Percentiles rank a stretch among this genome's conserved stretches.
Evolutionary conservation across 2,797 vertebrate species (phyloP).

Genomic region (Rhinatrema bivittatum): DNA sequence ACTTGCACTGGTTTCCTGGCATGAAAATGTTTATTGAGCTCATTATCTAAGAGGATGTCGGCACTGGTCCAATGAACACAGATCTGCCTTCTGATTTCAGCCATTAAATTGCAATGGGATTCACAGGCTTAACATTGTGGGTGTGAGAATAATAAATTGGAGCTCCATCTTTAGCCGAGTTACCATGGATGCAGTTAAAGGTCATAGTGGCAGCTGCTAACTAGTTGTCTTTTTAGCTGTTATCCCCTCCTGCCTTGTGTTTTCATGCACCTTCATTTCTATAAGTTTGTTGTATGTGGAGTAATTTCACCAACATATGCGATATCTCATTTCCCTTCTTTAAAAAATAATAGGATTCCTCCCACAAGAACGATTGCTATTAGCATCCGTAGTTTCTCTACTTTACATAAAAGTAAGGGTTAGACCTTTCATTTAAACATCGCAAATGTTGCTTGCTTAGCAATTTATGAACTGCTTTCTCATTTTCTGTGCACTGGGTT

Average conservation of each 20-base stretch:
- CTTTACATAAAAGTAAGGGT: conserved; percentile 12
- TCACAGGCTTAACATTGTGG: conserved; percentile 71
- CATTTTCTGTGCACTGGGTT: conserved; percentile 29
- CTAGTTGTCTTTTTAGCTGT: conserved; percentile 75
- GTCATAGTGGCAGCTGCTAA: conserved; percentile 83
- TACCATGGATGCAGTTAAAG: conserved; percentile 85
- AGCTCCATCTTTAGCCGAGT: conserved; percentile 74
- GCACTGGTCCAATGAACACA: conserved; percentile 88
- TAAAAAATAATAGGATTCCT: conserved; percentile 2
- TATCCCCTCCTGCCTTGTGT: conserved; percentile 40
- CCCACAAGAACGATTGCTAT: conserved; percentile 17
- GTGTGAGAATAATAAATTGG: conserved; percentile 76
- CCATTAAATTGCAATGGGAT: conserved; percentile 76
- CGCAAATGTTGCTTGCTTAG: conserved; percentile 13
- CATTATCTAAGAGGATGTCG: conserved; percentile 94
- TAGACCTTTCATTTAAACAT: conserved; percentile 17
- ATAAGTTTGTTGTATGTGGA: conserved; percentile 19
- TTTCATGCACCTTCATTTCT: conserved; percentile 45
- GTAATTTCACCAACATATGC: conserved; percentile 28
- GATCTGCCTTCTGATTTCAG: conserved; percentile 79
- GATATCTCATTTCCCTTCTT: conserved; percentile 19
- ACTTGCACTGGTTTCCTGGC: conserved; percentile 82
- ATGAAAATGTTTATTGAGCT: conserved; percentile 95
- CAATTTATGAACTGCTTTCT: conserved; percentile 25
- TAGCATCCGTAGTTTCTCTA: conserved; percentile 15